A percentile compares a stretch with the other conserved stretches of the same genome.
phyloP scores from a whole-genome alignment of 1,140 invertebrate species.

The Macrobrachium rosenbergii region DNA sequence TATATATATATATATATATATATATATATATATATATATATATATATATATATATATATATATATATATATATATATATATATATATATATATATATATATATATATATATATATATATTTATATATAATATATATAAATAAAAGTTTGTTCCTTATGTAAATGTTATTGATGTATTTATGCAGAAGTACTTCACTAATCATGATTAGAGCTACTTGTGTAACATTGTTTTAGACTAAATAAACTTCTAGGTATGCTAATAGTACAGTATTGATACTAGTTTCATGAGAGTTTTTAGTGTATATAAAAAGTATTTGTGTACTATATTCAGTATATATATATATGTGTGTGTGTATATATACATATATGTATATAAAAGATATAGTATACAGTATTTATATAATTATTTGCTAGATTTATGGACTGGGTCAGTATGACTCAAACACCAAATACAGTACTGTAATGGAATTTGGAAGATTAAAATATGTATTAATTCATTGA shows the following conservation, averaged over 20 bases:
- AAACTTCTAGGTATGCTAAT: no score
- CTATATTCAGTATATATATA: constrained; percentile 17
- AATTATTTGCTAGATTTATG: no score
- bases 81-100: constrained; percentile 25
- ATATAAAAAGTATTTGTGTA: constrained; percentile 18
- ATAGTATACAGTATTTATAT: constrained; percentile 6
- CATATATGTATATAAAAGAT: constrained; percentile 11
- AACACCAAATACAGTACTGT: no score
- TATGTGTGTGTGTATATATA: constrained; percentile 24
- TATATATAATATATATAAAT: no score
- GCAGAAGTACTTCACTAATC: neutral
- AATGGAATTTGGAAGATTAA: no score
- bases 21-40: constrained; percentile 32
- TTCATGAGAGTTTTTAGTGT: neutral
- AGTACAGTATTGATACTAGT: neutral
- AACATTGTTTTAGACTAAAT: no score
- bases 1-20: constrained; percentile 34
- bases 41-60: constrained; percentile 27
- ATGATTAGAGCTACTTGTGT: no score
- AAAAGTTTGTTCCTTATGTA: constrained; percentile 14
- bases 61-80: constrained; percentile 38
- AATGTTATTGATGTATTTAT: neutral
- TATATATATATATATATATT: constrained; percentile 32
- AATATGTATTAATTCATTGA: no score
- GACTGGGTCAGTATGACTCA: no score